These are phyloP conservation scores for Hoplias malabaricus DNA, from an alignment of 2,113 vertebrate species.

Conservation along the genomic window DNA sequence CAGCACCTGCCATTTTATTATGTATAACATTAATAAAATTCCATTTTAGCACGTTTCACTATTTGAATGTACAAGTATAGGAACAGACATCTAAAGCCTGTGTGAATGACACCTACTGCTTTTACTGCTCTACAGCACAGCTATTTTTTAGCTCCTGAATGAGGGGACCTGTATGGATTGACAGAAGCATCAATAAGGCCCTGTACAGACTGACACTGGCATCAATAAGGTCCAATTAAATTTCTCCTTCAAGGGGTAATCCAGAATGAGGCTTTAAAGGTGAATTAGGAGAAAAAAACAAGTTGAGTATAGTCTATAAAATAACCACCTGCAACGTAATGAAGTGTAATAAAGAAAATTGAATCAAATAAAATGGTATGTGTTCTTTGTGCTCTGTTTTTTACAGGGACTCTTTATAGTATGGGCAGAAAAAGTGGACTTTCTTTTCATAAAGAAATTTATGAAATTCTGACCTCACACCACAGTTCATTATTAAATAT, in stretches of 20 bases:
- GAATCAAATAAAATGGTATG: neutral
- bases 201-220: neutral
- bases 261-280: neutral
- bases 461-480: no score
- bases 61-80: neutral
- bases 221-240: conserved; percentile 12
- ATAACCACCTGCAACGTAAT: neutral
- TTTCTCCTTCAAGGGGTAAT: conserved; percentile 24
- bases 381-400: neutral
- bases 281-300: neutral
- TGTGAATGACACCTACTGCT: neutral
- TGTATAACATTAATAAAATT: neutral
- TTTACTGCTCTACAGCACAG: neutral
- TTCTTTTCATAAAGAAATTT: neutral
- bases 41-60: neutral
- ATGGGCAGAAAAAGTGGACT: neutral
- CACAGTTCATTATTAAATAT: no score
- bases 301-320: neutral
- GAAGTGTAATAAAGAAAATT: neutral
- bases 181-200: conserved; percentile 8
- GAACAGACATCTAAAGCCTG: neutral
- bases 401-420: neutral
- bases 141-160: conserved; percentile 2
- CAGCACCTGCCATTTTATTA: neutral
- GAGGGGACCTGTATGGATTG: neutral